A percentile compares a stretch with the other conserved stretches of the same genome.
phyloP scores from a whole-genome alignment of 2,888 invertebrate species.

The Pseudoips prasinana region DNA sequence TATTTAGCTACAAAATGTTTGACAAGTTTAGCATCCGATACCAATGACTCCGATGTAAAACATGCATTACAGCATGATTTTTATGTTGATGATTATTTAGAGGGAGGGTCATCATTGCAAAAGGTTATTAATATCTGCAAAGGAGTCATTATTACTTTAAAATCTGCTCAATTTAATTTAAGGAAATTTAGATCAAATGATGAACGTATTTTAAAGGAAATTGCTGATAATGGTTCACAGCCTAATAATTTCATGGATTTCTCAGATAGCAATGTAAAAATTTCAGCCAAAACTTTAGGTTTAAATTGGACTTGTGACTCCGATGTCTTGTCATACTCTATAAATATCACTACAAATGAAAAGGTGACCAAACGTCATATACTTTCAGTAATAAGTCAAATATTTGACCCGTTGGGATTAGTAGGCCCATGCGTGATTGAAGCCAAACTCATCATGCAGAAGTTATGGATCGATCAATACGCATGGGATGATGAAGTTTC shows the following conservation, averaged over 20 bases:
- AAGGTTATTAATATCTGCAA: background rate
- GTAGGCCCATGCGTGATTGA: constrained; percentile 25
- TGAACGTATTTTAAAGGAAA: background rate
- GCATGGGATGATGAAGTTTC: constrained; percentile 29
- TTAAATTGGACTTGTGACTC: constrained; percentile 23
- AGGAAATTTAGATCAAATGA: background rate
- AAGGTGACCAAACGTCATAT: constrained; percentile 30
- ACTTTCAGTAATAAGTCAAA: constrained; percentile 18
- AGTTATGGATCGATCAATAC: constrained; percentile 25
- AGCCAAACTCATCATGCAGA: constrained; percentile 28
- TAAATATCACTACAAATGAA: constrained; percentile 11
- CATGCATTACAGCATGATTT: constrained; percentile 11
- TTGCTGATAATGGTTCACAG: background rate
- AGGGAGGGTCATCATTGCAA: constrained; percentile 4
- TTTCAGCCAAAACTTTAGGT: constrained; percentile 31
- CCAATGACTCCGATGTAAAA: constrained; percentile 2
- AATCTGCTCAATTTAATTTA: background rate
- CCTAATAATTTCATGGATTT: constrained; percentile 1
- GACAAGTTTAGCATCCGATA: constrained; percentile 8
- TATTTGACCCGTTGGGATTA: constrained; percentile 29
- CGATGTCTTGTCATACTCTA: constrained; percentile 24
- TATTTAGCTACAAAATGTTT: constrained; percentile 28
- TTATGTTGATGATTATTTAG: constrained; percentile 26
- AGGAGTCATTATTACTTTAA: background rate
- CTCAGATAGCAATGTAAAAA: background rate